Percentiles rank a stretch among this genome's conserved stretches.
phyloP scores from a whole-genome alignment of 2,797 vertebrate genomes.

The Mus spretus region DNA sequence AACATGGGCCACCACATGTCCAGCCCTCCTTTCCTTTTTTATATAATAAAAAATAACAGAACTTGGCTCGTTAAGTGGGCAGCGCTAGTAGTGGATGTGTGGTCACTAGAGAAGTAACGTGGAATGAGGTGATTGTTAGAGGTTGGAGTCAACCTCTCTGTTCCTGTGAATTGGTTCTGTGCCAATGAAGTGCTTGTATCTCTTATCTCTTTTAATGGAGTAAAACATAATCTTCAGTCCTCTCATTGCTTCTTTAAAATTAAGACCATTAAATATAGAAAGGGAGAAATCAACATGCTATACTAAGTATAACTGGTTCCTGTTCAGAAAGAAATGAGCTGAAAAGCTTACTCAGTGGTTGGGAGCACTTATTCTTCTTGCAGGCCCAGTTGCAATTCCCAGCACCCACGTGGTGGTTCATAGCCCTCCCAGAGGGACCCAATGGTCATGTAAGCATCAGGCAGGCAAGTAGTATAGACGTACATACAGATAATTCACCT shows the following conservation, averaged over 20 bases:
- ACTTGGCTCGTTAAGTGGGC: not conserved
- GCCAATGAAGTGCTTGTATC: not conserved
- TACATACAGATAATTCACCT: not conserved
- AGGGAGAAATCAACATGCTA: constrained; percentile 29
- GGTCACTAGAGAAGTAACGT: not conserved
- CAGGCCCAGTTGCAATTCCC: no score
- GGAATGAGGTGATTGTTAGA: constrained; percentile 11
- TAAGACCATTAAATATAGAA: not conserved
- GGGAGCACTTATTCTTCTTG: not conserved
- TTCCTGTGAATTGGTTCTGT: not conserved
- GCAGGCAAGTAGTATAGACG: not conserved
- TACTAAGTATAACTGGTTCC: constrained; percentile 58
- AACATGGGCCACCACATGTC: not conserved
- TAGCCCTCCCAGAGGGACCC: not conserved
- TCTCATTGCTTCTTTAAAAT: constrained; percentile 6
- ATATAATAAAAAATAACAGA: not conserved
- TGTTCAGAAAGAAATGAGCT: not conserved
- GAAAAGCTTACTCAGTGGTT: not conserved
- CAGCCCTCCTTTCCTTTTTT: not conserved
- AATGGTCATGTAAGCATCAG: not conserved
- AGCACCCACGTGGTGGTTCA: not conserved
- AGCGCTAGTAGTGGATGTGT: not conserved
- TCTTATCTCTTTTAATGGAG: not conserved
- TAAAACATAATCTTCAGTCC: not conserved
- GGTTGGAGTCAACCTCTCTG: not conserved